A percentile compares a stretch with the other conserved stretches of the same genome.
These are phyloP conservation scores for Cerceris rybyensis DNA, from an alignment of 2,888 invertebrate species.

Conservation along the genomic window DNA sequence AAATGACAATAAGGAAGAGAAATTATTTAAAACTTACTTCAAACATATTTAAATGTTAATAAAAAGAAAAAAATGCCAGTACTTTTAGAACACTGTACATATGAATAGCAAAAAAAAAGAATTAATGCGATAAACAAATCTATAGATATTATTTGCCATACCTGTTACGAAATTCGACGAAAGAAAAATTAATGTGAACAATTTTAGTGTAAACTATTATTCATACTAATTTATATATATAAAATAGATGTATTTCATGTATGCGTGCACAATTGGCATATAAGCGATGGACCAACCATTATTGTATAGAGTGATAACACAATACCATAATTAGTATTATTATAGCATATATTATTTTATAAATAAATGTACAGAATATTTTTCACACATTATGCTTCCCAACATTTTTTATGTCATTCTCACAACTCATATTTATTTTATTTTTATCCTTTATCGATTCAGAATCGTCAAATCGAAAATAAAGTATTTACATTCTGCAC, in stretches of 20 bases:
- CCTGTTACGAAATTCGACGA: constrained; percentile 57
- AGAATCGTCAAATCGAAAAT: too few relatives aligned
- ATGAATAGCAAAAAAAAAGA: not conserved
- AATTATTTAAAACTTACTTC: not conserved
- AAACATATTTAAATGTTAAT: not conserved
- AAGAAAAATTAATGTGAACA: constrained; percentile 53
- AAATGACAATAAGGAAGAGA: too few relatives aligned
- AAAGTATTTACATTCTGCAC: too few relatives aligned
- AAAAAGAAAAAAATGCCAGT: not conserved
- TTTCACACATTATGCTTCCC: constrained; percentile 44
- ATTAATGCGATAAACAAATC: constrained; percentile 25
- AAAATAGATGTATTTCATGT: constrained; percentile 34
- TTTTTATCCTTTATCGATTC: too few relatives aligned
- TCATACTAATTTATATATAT: constrained; percentile 66
- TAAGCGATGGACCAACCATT: constrained; percentile 40
- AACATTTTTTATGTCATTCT: not conserved
- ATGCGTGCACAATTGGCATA: constrained; percentile 14
- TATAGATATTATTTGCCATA: constrained; percentile 68
- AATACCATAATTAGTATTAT: constrained; percentile 65
- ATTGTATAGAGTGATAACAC: constrained; percentile 61
- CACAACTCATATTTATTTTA: not conserved
- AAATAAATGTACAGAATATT: constrained; percentile 80
- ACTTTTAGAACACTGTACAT: not conserved
- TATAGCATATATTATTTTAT: constrained; percentile 72
- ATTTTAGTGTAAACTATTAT: constrained; percentile 48